Evolutionary conservation across 2,113 vertebrate species (phyloP).

Genomic region (Triplophysa tibetana): DNA sequence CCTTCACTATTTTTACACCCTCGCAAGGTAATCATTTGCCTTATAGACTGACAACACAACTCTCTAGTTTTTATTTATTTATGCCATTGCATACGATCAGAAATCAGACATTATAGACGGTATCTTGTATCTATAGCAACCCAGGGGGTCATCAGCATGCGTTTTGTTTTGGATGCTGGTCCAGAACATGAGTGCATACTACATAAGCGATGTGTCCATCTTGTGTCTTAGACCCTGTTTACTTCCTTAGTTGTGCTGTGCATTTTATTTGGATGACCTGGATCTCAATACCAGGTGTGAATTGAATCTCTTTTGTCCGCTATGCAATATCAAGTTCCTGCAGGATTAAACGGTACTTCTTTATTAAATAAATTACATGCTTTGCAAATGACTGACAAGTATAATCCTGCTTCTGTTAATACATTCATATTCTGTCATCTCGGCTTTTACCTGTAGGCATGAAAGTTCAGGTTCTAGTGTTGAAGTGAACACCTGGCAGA

Average conservation of each 20-base stretch:
- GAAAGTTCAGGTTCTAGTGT: neutral
- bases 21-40: neutral
- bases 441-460: conserved; percentile 15
- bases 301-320: neutral
- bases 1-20: conserved; percentile 38
- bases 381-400: neutral
- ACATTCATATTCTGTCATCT: conserved; percentile 4
- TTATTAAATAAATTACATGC: neutral
- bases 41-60: no score
- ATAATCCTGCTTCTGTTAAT: neutral
- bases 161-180: no score
- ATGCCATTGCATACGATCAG: no score
- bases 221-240: no score
- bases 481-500: conserved; percentile 14
- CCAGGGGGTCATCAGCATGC: no score
- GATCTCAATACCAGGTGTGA: neutral
- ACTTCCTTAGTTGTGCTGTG: no score
- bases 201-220: no score
- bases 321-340: neutral
- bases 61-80: no score
- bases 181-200: no score
- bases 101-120: no score
- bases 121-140: no score
- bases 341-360: neutral
- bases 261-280: no score